Percentiles rank a stretch among this genome's conserved stretches.
Evolutionary conservation across 2,888 invertebrate genomes (phyloP).

Genomic region (Tetragonula carbonaria): DNA sequence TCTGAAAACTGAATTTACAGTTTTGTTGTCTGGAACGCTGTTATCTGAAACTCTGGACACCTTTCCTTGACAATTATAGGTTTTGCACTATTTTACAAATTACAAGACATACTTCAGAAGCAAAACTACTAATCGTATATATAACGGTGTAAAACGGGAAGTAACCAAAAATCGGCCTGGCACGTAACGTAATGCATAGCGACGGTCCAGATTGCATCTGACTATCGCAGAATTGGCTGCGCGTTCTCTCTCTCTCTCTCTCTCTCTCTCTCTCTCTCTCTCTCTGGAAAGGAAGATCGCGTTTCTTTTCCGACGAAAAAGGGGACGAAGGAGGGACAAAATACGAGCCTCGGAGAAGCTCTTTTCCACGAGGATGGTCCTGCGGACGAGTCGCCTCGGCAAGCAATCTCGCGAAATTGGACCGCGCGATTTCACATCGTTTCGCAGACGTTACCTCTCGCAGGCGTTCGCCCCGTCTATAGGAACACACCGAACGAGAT

Average conservation of each 20-base stretch:
- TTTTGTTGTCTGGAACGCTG: too few species aligned
- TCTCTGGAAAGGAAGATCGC: constrained; percentile 43
- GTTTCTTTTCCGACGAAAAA: constrained; percentile 28
- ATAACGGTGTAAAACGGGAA: too few species aligned
- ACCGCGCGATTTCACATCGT: constrained; percentile 71
- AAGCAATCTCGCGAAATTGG: constrained; percentile 73
- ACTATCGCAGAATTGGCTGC: constrained; percentile 33
- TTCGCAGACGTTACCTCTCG: constrained; percentile 68
- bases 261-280: constrained; percentile 6
- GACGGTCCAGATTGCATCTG: constrained; percentile 39
- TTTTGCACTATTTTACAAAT: too few species aligned
- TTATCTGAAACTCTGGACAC: too few species aligned
- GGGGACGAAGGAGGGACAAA: constrained; percentile 35
- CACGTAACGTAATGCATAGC: background rate
- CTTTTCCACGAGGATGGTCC: constrained; percentile 64
- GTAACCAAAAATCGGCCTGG: too few species aligned
- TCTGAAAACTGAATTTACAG: too few species aligned
- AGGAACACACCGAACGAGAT: constrained; percentile 16
- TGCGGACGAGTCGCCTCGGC: constrained; percentile 60
- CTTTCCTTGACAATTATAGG: too few species aligned
- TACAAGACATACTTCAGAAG: too few species aligned
- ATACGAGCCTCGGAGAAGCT: constrained; percentile 61
- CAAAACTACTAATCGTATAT: too few species aligned
- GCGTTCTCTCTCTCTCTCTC: constrained; percentile 32
- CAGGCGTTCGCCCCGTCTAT: background rate